Conservation (phyloP, 2,113 vertebrate species). For the Sander lucioperca region DNA sequence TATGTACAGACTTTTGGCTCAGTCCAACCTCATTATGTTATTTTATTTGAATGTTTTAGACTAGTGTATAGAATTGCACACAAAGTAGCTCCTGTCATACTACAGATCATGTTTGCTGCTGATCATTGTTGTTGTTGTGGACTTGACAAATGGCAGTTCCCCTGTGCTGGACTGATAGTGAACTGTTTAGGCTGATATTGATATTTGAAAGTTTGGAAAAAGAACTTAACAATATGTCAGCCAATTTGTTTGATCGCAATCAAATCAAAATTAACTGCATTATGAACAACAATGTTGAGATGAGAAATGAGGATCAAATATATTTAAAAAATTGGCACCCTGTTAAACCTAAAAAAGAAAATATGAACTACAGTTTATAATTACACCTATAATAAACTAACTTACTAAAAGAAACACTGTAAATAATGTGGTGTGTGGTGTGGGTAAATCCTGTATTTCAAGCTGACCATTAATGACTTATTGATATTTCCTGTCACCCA, state of each 20-base stretch:
- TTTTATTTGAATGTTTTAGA: background rate
- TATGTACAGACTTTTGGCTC: background rate
- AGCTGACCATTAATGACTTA: background rate
- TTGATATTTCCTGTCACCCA: background rate
- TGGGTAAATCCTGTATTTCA: background rate
- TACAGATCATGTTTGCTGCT: background rate
- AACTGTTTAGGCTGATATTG: background rate
- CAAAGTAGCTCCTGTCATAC: no score
- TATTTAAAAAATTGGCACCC: background rate
- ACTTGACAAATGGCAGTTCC: background rate
- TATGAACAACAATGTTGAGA: background rate
- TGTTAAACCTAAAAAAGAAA: background rate
- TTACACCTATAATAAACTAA: background rate
- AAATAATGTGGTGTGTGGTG: background rate
- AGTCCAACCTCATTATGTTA: background rate
- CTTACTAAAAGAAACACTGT: no score
- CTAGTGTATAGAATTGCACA: no score
- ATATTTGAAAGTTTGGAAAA: no score
- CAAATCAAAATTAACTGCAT: no score
- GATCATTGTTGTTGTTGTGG: background rate
- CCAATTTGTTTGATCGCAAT: no score
- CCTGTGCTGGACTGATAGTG: background rate
- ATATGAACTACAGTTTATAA: background rate
- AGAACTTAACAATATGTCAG: no score
- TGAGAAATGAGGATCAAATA: background rate